phyloP scores from a whole-genome alignment of 2,888 invertebrate species.

The Macrophya alboannulata region DNA sequence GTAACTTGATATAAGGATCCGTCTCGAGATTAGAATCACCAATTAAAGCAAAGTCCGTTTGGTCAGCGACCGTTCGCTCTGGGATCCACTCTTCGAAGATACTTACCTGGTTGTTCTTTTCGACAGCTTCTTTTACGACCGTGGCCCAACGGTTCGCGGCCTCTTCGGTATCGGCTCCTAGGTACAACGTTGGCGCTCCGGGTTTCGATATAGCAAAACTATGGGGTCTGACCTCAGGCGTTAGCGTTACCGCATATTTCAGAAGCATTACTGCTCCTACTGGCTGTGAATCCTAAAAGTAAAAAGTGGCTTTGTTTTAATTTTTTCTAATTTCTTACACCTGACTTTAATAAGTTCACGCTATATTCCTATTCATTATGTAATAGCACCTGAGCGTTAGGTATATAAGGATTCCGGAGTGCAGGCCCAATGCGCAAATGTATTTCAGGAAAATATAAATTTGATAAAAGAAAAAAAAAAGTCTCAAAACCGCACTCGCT shows the following conservation, averaged over 20 bases:
- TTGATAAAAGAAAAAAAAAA: background rate
- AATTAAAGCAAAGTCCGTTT: slow-evolving; percentile 50
- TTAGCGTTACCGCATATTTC: slow-evolving; percentile 88
- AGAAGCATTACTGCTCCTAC: slow-evolving; percentile 94
- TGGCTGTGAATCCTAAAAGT: slow-evolving; percentile 89
- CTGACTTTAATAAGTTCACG: background rate
- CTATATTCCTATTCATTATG: background rate
- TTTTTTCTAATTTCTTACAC: background rate
- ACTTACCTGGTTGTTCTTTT: slow-evolving; percentile 86
- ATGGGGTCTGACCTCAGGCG: slow-evolving; percentile 86
- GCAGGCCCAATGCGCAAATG: background rate
- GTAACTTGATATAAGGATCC: slow-evolving; percentile 52
- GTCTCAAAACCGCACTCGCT: background rate
- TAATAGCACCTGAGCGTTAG: background rate
- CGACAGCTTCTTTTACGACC: slow-evolving; percentile 89
- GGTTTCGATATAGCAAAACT: slow-evolving; percentile 88
- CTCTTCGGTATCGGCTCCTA: slow-evolving; percentile 91
- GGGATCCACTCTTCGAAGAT: slow-evolving; percentile 5
- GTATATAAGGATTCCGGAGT: background rate
- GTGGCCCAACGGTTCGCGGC: slow-evolving; percentile 89
- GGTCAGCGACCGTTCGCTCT: slow-evolving; percentile 32
- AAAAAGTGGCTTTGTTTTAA: background rate
- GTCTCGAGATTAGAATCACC: slow-evolving; percentile 55
- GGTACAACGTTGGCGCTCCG: slow-evolving; percentile 87
- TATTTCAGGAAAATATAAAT: background rate